These are phyloP conservation scores for Catharus fuscescens DNA, from an alignment of 2,113 vertebrate species.

Conservation along the genomic window DNA sequence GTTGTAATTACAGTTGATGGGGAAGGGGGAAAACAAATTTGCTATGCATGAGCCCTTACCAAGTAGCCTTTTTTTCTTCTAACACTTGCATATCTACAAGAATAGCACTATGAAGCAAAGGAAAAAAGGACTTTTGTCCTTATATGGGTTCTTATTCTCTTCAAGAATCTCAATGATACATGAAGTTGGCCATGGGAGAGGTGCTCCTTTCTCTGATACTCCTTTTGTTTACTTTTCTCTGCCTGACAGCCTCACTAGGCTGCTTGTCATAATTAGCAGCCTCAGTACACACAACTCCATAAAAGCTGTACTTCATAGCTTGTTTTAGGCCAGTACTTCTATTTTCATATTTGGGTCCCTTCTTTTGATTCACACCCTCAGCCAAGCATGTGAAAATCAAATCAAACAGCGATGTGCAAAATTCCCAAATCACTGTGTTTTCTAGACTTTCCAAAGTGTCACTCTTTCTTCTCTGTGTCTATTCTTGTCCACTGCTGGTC, in stretches of 20 bases:
- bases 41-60: constrained; percentile 56
- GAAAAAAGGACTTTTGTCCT: neutral
- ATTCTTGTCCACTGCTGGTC: neutral
- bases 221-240: constrained; percentile 24
- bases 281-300: neutral
- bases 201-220: neutral
- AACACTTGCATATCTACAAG: neutral
- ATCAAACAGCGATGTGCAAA: neutral
- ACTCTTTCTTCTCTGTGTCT: neutral
- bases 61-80: constrained; percentile 40
- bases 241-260: neutral
- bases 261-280: neutral
- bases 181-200: neutral
- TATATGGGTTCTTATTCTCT: neutral
- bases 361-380: neutral
- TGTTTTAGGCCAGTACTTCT: neutral
- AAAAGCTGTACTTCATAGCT: neutral
- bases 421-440: neutral
- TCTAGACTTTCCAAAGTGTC: neutral
- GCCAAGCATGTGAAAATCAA: neutral
- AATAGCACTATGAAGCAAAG: neutral
- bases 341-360: neutral
- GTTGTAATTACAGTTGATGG: constrained; percentile 62
- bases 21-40: constrained; percentile 58
- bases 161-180: neutral